Percentiles rank a stretch among this genome's conserved stretches.
phyloP scores from a whole-genome alignment of 2,113 vertebrate genomes.

The Dryoscopus gambensis region DNA sequence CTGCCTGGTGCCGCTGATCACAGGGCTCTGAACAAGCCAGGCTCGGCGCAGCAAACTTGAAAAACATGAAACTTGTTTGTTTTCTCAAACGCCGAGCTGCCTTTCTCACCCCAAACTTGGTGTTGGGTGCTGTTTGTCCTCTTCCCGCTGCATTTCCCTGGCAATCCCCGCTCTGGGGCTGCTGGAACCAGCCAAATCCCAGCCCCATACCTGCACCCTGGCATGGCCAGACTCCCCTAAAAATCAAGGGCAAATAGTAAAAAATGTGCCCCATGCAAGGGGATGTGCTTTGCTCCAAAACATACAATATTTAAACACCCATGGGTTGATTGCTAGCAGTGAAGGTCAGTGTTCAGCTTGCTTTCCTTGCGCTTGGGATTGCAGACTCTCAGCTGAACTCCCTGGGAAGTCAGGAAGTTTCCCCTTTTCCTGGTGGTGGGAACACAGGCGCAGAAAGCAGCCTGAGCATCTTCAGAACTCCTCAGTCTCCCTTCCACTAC shows the following conservation, averaged over 20 bases:
- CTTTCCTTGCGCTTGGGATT: neutral
- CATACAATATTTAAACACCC: rapidly evolving
- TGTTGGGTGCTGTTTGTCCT: neutral
- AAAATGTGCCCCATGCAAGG: rapidly evolving
- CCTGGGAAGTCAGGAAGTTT: no score
- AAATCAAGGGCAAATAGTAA: neutral
- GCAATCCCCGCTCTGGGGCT: neutral
- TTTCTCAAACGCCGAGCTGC: neutral
- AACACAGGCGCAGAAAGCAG: neutral
- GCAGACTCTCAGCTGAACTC: neutral
- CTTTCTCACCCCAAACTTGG: neutral
- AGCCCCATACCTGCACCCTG: neutral
- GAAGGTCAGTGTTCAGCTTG: neutral
- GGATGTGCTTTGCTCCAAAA: neutral
- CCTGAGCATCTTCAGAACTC: rapidly evolving
- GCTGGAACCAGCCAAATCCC: neutral
- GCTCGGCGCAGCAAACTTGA: neutral
- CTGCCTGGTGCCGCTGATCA: constrained; percentile 13
- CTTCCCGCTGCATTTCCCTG: neutral
- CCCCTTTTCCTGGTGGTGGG: no score
- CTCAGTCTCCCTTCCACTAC: neutral
- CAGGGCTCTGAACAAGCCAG: neutral
- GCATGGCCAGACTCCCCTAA: rapidly evolving
- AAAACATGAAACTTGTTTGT: neutral
- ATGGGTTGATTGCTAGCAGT: neutral